Evolutionary conservation across 2,113 vertebrate species (phyloP).

Genomic region (Turnix velox): DNA sequence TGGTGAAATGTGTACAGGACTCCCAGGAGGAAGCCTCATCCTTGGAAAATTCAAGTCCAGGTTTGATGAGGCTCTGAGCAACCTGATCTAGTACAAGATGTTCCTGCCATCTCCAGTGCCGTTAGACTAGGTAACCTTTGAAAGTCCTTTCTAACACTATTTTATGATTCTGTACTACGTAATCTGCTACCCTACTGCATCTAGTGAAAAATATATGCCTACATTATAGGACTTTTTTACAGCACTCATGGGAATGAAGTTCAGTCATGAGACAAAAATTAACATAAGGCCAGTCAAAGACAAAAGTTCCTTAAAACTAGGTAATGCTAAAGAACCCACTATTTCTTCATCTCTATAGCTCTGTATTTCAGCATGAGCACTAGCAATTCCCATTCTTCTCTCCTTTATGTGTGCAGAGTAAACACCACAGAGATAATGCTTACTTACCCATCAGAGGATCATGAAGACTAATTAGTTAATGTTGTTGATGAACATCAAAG

Average conservation of each 20-base stretch:
- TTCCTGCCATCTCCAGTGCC: too few relatives aligned
- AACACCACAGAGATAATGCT: neutral
- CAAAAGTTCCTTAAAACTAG: rapidly evolving
- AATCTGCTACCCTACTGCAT: neutral
- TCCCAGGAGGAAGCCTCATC: too few relatives aligned
- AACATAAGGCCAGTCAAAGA: neutral
- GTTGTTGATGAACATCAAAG: neutral
- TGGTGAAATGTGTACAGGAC: neutral
- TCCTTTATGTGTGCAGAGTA: neutral
- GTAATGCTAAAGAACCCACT: neutral
- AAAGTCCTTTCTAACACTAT: too few relatives aligned
- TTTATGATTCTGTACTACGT: too few relatives aligned
- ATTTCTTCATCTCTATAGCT: neutral
- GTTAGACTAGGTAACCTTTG: too few relatives aligned
- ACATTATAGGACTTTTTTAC: neutral
- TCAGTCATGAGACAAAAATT: neutral
- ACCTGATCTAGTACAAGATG: too few relatives aligned
- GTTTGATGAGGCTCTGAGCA: too few relatives aligned
- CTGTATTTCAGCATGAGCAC: neutral
- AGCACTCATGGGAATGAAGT: rapidly evolving
- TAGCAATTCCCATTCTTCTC: neutral
- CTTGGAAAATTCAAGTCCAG: too few relatives aligned
- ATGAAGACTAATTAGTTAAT: slow-evolving; percentile 42
- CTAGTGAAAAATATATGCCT: neutral
- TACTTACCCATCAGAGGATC: neutral